Evolutionary conservation across 35 echinoderm and acorn worm species (phyloP), one percentile per base, ranked within the genome.

Genomic region (Lytechinus pictus): DNA sequence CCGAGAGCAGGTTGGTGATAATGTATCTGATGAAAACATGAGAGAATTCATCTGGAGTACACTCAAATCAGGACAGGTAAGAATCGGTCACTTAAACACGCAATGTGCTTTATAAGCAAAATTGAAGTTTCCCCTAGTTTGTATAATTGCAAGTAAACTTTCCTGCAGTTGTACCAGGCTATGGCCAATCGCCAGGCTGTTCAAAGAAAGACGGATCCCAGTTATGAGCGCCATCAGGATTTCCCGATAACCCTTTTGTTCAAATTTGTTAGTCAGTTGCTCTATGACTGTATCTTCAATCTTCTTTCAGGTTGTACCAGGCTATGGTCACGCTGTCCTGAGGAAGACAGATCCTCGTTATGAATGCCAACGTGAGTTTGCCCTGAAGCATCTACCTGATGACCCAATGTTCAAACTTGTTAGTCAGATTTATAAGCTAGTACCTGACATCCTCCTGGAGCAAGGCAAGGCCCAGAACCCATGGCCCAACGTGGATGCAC

Each of bases 401-500:
- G 97, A 99, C 92, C 96, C 96, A 10, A 94, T 99, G 21, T 99
- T 99, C 95, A 98, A 97, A 72, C 71, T 99, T 27, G 96, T 97
- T 9, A 91, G 96, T 60, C 98, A 99, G 94, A 21, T 99, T 1
- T 99, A 98, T 56, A 96, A 99, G 24, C 94, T 99, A 44, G 98
- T 99, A 33, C 98, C 98, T 14, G 94, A 98, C 61, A 97, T 98
- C 61, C 96, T 99, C 9, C 52, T 97, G 16, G 97, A 99, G 91
- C 98, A 99, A 52, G 98, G 98, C 52, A 99, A 99, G 94, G 98
- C 98, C 57, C 97, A 99, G 98, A 99, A 99, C 96, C 98, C 98
- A 27, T 99, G 98, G 98, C 98, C 98, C 27, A 99, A 99, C 94
- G 98, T 99, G 29, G 98, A 99, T 94, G 98, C 98, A 57, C 98